Conservation (phyloP, 2,797 vertebrate genomes). For the Dicrostonyx torquatus region DNA sequence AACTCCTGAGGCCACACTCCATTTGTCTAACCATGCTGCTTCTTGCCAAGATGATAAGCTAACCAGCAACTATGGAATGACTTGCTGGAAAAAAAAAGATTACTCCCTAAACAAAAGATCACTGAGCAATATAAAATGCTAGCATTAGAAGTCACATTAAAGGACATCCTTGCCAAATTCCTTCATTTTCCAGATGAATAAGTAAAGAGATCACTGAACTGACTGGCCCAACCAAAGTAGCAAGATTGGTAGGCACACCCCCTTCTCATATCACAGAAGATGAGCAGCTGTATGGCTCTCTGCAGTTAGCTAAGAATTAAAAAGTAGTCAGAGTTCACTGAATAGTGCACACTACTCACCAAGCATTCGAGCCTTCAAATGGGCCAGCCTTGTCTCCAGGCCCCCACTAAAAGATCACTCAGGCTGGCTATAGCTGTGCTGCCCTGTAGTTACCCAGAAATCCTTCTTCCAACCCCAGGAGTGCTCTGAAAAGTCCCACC, state of each 20-base stretch:
- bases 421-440: background rate
- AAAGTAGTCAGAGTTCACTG: background rate
- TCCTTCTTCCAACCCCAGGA: constrained; percentile 21
- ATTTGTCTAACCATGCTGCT: background rate
- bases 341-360: background rate
- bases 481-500: constrained; percentile 66
- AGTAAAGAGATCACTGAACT: background rate
- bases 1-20: background rate
- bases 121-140: constrained; percentile 2
- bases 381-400: background rate
- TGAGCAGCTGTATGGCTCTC: background rate
- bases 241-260: background rate
- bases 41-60: background rate
- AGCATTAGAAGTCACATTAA: constrained; percentile 11
- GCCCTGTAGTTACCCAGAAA: constrained; percentile 25
- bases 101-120: constrained; percentile 18
- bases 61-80: constrained; percentile 15
- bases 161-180: constrained; percentile 26
- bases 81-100: constrained; percentile 24
- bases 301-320: constrained; percentile 27
- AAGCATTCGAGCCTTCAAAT: constrained; percentile 45
- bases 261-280: background rate
- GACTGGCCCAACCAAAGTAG: background rate
- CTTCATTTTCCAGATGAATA: constrained; percentile 39
- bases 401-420: constrained; percentile 27